These are phyloP conservation scores for Diachasmimorpha longicaudata DNA, from an alignment of 1,140 invertebrate genomes.

Conservation along the genomic window DNA sequence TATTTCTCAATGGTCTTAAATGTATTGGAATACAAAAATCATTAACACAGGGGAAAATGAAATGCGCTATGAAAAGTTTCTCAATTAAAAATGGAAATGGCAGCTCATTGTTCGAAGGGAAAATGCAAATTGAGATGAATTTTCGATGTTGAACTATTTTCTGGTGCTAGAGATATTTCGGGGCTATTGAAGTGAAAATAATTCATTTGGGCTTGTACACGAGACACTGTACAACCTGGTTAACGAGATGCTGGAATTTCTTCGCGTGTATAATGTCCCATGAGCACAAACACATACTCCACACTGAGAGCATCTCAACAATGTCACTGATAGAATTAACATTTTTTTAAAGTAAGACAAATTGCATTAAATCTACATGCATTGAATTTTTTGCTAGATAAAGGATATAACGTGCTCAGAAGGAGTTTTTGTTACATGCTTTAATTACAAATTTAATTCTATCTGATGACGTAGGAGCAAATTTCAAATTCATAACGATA, in stretches of 20 bases:
- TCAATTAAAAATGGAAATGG: no score
- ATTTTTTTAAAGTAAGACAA: not conserved
- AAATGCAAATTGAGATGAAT: no score
- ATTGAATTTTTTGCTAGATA: no score
- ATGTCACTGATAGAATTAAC: not conserved
- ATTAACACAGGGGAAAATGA: not conserved
- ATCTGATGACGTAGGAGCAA: no score
- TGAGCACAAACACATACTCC: not conserved
- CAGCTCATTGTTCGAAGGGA: no score
- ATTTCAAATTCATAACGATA: no score
- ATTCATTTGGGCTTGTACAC: not conserved
- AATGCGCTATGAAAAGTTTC: not conserved
- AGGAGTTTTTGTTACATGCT: no score
- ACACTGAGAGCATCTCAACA: not conserved
- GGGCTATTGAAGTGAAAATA: not conserved
- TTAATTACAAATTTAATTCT: no score
- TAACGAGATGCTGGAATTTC: not conserved
- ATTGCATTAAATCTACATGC: not conserved
- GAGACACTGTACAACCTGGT: not conserved
- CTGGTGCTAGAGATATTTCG: no score
- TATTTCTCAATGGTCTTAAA: not conserved
- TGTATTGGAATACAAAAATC: not conserved
- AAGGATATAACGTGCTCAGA: no score
- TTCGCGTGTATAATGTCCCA: not conserved
- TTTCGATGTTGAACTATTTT: no score